phyloP scores from a whole-genome alignment of 2,797 vertebrate species.

The Microctenopoma stevenorrisi region DNA sequence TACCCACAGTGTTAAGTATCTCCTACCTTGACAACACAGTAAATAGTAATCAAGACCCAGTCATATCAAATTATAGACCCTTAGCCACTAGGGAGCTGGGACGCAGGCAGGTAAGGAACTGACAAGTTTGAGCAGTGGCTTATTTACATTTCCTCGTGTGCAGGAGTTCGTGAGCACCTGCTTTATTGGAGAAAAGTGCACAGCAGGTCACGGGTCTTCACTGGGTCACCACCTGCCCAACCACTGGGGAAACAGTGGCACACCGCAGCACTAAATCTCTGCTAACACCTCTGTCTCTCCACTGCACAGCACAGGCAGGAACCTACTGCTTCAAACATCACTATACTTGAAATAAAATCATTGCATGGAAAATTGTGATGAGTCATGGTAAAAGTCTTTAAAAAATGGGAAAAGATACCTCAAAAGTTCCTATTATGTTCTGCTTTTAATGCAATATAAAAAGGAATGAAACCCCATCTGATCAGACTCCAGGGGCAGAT shows the following conservation, averaged over 20 bases:
- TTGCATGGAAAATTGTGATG: constrained; percentile 7
- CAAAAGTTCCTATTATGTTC: constrained; percentile 28
- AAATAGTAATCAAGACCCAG: constrained; percentile 69
- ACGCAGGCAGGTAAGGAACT: constrained; percentile 32
- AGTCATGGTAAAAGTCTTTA: constrained; percentile 25
- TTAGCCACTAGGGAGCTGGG: constrained; percentile 10
- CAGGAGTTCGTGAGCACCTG: constrained; percentile 20
- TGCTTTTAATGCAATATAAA: constrained; percentile 46
- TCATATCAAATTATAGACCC: constrained; percentile 65
- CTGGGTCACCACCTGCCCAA: constrained; percentile 6
- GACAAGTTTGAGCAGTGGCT: constrained; percentile 49
- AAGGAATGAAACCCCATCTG: constrained; percentile 51
- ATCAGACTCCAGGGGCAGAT: constrained; percentile 49
- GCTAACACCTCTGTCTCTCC: constrained; percentile 29
- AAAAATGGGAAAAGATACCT: constrained; percentile 18
- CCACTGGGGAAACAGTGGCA: constrained; percentile 28
- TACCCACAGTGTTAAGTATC: constrained; percentile 54
- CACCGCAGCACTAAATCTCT: constrained; percentile 34
- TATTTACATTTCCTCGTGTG: constrained; percentile 50
- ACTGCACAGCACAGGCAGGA: constrained; percentile 10
- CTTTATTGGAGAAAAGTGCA: constrained; percentile 41
- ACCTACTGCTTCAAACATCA: constrained; percentile 12
- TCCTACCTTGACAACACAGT: constrained; percentile 63
- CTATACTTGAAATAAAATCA: constrained; percentile 30
- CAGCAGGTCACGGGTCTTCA: constrained; percentile 25